Evolutionary conservation across 2,113 vertebrate species (phyloP), one percentile per base, ranked within the genome.

Genomic region (Hippocampus zosterae): DNA sequence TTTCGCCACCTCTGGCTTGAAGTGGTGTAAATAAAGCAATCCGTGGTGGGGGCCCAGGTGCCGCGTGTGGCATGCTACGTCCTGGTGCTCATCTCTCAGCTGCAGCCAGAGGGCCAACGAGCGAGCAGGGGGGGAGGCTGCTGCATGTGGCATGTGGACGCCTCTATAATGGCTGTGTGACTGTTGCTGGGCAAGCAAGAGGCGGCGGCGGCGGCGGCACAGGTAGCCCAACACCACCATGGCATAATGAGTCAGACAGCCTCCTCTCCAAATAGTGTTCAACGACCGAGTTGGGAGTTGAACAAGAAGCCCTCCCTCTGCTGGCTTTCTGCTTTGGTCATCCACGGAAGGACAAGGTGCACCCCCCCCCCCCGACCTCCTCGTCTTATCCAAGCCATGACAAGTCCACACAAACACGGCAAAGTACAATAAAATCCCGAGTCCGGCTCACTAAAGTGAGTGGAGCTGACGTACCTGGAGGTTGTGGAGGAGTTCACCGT

Each of bases 401-500:
- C 87, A 88, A 85, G 85, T 88, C 79, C 76, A 18, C 68, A 74
- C 69, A 70, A 80, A 84, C 84, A 85, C 76, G 75, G 74, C 70
- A 62, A 81, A 70, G 53, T 81, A 74, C 75, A 5, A 77, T 48
- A 72, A 81, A 75, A 87, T 81, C 0, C 83, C 81, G 74, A 63
- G 60, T 57, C 65, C 37, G 64, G 10, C 5, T 60, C 75, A 71
- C 69, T 75, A 69, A 59, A 53, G 60, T 44, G 9, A 27, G n/a
- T 5, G 6, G 46, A n/a, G 29, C 12, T 3, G 10, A 62, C 73
- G 61, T 83, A 92, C 92, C 91, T 91, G 85, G 57, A 83, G 76
- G 77, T 86, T 90, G 78, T 94, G 91, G 81, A 98, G 79, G 88
- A 98, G 94, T 88, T 98, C 95, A 19, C 92, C 93, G 88, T 98